Conservation (phyloP, 2,113 vertebrate species). For the Lophura nycthemera region DNA sequence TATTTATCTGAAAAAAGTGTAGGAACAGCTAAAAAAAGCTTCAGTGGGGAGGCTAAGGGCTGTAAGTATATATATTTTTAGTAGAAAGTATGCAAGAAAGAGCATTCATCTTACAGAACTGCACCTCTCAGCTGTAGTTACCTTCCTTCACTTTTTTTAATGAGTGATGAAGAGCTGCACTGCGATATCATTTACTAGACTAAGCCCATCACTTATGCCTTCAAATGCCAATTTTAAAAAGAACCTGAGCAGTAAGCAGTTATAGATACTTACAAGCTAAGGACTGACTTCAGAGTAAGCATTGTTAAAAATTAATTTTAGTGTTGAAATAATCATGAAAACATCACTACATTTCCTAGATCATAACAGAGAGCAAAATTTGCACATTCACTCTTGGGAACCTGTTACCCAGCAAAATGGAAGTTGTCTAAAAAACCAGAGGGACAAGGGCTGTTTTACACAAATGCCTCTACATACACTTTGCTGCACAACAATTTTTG, state of each 20-base stretch:
- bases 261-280: not conserved
- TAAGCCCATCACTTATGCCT: not conserved
- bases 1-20: not conserved
- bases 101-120: rapidly evolving
- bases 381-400: rapidly evolving
- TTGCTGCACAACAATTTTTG: not conserved
- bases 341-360: not conserved
- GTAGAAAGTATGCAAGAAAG: not conserved
- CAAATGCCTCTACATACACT: rapidly evolving
- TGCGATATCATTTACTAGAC: rapidly evolving
- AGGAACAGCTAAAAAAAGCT: not conserved
- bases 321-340: too few species aligned
- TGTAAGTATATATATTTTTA: not conserved
- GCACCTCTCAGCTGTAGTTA: not conserved
- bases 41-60: not conserved
- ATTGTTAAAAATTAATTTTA: not conserved
- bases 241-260: not conserved
- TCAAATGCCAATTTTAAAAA: rapidly evolving
- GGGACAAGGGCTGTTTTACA: not conserved
- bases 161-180: not conserved
- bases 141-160: not conserved
- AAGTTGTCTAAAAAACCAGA: not conserved
- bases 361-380: not conserved
- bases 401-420: not conserved
- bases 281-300: not conserved